These are phyloP conservation scores for Gymnocephalus cernua DNA, from an alignment of 2,113 vertebrate genomes.

Conservation along the genomic window DNA sequence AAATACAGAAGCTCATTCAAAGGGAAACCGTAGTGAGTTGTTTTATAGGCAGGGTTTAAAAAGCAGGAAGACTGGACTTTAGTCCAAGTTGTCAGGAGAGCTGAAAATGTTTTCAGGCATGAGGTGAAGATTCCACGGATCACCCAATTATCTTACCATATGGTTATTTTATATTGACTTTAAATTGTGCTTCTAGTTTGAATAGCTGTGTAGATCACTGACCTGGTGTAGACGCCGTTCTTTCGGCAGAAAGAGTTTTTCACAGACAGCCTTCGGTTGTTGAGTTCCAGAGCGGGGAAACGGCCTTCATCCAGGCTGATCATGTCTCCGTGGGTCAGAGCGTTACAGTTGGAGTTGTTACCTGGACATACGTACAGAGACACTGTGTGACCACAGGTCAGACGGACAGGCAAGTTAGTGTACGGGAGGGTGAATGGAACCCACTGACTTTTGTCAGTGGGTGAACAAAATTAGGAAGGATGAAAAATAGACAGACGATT, in stretches of 20 bases:
- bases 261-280: conserved; percentile 95
- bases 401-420: conserved; percentile 56
- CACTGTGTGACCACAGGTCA: conserved; percentile 79
- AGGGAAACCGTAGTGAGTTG: conserved; percentile 1
- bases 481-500: background rate
- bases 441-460: background rate
- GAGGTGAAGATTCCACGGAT: conserved; percentile 33
- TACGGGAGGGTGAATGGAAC: background rate
- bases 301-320: conserved; percentile 95
- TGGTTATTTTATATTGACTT: conserved; percentile 26
- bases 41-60: conserved; percentile 35
- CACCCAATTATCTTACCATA: conserved; percentile 27
- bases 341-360: conserved; percentile 90
- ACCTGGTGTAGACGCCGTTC: conserved; percentile 98
- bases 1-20: conserved; percentile 53
- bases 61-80: background rate
- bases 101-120: conserved; percentile 17
- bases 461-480: background rate
- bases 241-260: conserved; percentile 98
- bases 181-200: background rate
- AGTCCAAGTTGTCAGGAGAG: conserved; percentile 15
- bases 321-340: conserved; percentile 94
- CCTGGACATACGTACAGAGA: conserved; percentile 83
- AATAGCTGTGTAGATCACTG: conserved; percentile 20
- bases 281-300: conserved; percentile 95